phyloP scores from a whole-genome alignment of 2,113 vertebrate genomes.

The Vimba vimba region DNA sequence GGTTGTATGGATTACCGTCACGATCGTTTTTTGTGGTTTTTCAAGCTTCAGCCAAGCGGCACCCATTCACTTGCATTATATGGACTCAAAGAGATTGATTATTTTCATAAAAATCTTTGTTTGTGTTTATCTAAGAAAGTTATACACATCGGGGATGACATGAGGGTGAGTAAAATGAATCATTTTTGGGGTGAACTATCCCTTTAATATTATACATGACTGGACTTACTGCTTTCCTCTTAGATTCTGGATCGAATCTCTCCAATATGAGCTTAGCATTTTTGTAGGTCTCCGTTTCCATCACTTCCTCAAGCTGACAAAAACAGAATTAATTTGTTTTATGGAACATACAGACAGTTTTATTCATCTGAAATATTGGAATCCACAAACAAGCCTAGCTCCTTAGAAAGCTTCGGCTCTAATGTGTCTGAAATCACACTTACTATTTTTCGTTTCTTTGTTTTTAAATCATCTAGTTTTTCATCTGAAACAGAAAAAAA shows the following conservation, averaged over 20 bases:
- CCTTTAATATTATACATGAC: background rate
- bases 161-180: no score
- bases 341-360: background rate
- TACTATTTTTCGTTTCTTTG: conserved; percentile 94
- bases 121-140: no score
- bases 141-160: no score
- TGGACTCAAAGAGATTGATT: no score
- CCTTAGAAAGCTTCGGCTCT: background rate
- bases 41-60: no score
- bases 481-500: conserved; percentile 81
- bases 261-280: conserved; percentile 96
- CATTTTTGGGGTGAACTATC: no score
- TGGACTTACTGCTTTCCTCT: conserved; percentile 84
- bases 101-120: no score
- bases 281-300: conserved; percentile 98
- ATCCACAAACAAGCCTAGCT: background rate
- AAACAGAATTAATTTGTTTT: conserved; percentile 11
- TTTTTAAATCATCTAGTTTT: conserved; percentile 91
- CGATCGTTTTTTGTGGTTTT: no score
- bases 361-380: background rate
- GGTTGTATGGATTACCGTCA: no score
- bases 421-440: conserved; percentile 68
- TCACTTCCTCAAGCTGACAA: conserved; percentile 94
- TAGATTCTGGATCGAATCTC: conserved; percentile 93
- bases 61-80: no score